These are phyloP conservation scores for Uloborus diversus DNA, from an alignment of 1,140 invertebrate genomes.

Conservation along the genomic window DNA sequence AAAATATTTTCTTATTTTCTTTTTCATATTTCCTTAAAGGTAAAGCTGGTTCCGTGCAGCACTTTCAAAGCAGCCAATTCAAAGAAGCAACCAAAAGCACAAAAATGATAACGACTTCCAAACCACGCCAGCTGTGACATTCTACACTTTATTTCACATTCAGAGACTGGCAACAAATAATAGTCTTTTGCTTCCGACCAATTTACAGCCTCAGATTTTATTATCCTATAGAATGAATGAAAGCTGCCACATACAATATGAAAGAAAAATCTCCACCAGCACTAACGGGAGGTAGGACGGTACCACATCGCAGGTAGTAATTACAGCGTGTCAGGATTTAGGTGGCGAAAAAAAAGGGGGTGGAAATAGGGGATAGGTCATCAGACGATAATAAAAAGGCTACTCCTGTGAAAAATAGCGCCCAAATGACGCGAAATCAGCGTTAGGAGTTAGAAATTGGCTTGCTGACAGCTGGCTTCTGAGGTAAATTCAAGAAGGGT, in stretches of 20 bases:
- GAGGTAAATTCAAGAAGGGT: not conserved
- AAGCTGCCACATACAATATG: not conserved
- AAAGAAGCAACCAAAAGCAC: no score
- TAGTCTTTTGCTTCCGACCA: no score
- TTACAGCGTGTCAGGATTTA: slow-evolving; percentile 42
- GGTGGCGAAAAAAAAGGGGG: slow-evolving; percentile 32
- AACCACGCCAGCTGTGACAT: no score
- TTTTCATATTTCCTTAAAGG: no score
- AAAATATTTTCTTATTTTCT: no score
- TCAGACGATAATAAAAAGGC: not conserved
- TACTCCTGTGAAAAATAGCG: slow-evolving; percentile 4
- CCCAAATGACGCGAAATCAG: slow-evolving; percentile 24
- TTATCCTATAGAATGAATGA: not conserved
- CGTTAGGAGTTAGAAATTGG: not conserved
- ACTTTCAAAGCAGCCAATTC: no score
- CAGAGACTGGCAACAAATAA: no score
- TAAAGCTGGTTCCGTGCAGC: no score
- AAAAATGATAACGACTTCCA: no score
- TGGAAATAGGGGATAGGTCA: slow-evolving; percentile 24
- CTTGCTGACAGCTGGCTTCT: slow-evolving; percentile 30
- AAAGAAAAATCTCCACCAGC: not conserved
- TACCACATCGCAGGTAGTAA: slow-evolving; percentile 12
- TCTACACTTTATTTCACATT: no score
- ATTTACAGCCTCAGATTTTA: no score
- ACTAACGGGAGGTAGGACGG: not conserved